phyloP scores from a whole-genome alignment of 2,888 invertebrate species.

The Plemyria rubiginata region DNA sequence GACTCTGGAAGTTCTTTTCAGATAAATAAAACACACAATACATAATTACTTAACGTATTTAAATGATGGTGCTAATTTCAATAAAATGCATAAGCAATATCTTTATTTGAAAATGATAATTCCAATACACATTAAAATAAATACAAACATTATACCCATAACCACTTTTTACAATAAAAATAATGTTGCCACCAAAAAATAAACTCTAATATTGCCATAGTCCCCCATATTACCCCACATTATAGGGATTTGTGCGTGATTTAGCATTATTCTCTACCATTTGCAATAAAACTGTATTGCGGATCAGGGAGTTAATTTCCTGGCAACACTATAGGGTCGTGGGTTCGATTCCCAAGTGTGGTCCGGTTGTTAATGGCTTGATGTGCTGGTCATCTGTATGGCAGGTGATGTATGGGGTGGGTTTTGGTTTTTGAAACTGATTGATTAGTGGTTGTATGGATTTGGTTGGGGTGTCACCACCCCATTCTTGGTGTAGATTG shows the following conservation, averaged over 20 bases:
- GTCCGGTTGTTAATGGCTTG: constrained; percentile 36
- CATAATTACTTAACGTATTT: too few relatives aligned
- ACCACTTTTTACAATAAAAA: constrained; percentile 73
- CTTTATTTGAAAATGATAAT: not conserved
- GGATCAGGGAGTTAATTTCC: constrained; percentile 70
- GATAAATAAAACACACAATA: too few relatives aligned
- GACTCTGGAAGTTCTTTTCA: too few relatives aligned
- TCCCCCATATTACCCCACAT: constrained; percentile 49
- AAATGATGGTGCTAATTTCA: too few relatives aligned
- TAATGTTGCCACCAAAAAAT: constrained; percentile 63
- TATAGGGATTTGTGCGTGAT: constrained; percentile 71
- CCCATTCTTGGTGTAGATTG: constrained; percentile 4
- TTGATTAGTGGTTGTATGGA: constrained; percentile 11
- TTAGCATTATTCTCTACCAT: constrained; percentile 72
- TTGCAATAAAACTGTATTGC: constrained; percentile 77
- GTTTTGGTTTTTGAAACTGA: constrained; percentile 12
- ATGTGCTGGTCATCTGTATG: constrained; percentile 33
- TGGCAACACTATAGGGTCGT: constrained; percentile 49
- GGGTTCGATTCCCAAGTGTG: constrained; percentile 61
- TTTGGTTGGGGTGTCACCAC: constrained; percentile 15
- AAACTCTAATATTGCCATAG: constrained; percentile 52
- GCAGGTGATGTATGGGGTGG: constrained; percentile 26
- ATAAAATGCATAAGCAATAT: too few relatives aligned
- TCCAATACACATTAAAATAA: constrained; percentile 1
- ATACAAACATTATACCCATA: constrained; percentile 47